Evolutionary conservation across 2,113 vertebrate species (phyloP).

Genomic region (Tragelaphus strepsiceros): DNA sequence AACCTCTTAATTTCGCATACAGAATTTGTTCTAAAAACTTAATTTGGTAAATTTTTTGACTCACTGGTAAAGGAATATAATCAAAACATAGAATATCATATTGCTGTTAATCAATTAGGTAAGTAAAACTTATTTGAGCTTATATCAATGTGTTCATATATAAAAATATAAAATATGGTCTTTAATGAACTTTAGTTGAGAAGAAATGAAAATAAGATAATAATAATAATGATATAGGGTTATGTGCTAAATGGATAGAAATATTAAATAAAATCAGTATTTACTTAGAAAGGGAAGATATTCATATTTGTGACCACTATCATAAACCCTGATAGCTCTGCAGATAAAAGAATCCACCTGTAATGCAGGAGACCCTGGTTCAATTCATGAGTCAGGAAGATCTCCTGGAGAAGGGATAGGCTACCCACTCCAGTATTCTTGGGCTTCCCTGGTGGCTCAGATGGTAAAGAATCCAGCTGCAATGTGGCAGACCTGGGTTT

Average conservation of each 20-base stretch:
- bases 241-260: neutral
- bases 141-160: neutral
- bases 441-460: neutral
- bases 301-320: neutral
- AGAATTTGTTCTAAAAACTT: neutral
- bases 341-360: neutral
- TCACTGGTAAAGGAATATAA: neutral
- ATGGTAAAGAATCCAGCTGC: neutral
- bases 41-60: neutral
- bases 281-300: neutral
- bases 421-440: neutral
- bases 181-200: neutral
- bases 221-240: neutral
- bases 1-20: neutral
- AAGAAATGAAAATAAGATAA: neutral
- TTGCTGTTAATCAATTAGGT: neutral
- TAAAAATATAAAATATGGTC: neutral
- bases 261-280: neutral
- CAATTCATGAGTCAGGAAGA: neutral
- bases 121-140: neutral
- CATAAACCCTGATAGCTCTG: neutral
- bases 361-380: neutral
- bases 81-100: neutral
- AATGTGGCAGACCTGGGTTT: neutral
- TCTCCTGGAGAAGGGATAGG: neutral